Base-by-base conservation (phyloP, 2,888 invertebrate species). In the Trachelus tabidus region DNA sequence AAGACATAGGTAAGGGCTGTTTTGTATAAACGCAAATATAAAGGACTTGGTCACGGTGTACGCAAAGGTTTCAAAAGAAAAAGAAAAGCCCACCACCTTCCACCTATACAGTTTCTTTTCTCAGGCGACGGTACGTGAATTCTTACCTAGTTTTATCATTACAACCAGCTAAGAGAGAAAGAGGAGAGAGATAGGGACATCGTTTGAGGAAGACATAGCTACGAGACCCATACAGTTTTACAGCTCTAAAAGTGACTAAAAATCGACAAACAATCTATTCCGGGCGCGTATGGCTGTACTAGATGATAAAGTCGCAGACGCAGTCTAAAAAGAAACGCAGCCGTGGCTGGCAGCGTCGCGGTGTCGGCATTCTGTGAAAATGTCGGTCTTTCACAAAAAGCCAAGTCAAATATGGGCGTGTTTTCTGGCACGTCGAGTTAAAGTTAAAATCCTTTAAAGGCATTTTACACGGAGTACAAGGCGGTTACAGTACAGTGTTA, bases 381-480 rank as follows among this genome's bases (percentile, higher is more conserved):
- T 90, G 90, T 91, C 91, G 91, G 90, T 88, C 86, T 87, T 87
- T 88, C 86, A 90, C 90, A 90, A 91, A 40, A 91, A 89, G 90
- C 89, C 85, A 90, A 89, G 89, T 87, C 88, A 91, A 91, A 91
- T 88, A 90, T 90, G 88, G 91, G 90, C 89, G 91, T 89, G 91
- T 87, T 89, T 87, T 80, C 37, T 75, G 83, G 85, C 81, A 82
- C 86, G 85, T 87, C 88, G 87, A 15, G 87, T 88, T 35, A 35
- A 35, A 35, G 35, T 35, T 35, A 35, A 88, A 89, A 89, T 88
- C 88, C 87, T 86, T 88, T 86, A 83, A 83, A 87, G 82, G 82
- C 79, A 80, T 81, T 77, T 40, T 40, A 40, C 15, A 40, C 40
- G 40, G 15, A 15, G 15, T 6, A 40, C 15, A 40, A 40, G 40